These are phyloP conservation scores for Drosophila picticornis DNA, from an alignment of 2,888 invertebrate species.

Conservation along the genomic window DNA sequence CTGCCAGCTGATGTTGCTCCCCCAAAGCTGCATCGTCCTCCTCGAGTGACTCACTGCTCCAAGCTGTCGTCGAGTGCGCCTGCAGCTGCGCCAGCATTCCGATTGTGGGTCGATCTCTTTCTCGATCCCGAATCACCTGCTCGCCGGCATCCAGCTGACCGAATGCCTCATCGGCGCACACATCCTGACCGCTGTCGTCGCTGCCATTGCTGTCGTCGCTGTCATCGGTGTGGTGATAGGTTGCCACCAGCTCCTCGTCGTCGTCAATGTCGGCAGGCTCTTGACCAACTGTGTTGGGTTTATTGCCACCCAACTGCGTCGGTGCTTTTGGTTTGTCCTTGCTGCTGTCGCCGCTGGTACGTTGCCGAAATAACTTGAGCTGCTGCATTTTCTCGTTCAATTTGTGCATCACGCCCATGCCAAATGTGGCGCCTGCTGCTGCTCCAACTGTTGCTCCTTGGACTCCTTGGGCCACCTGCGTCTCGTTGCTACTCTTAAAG, in stretches of 20 bases:
- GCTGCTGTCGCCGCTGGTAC: background rate
- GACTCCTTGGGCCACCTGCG: constrained; percentile 35
- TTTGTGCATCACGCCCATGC: constrained; percentile 56
- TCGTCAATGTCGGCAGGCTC: constrained; percentile 63
- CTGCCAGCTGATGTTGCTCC: constrained; percentile 25
- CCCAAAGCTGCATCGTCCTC: constrained; percentile 35
- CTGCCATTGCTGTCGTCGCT: constrained; percentile 33
- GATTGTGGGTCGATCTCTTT: constrained; percentile 38
- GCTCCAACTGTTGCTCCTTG: constrained; percentile 40
- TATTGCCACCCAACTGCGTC: constrained; percentile 22
- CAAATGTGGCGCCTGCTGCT: constrained; percentile 17
- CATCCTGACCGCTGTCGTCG: constrained; percentile 31
- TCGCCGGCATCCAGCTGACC: constrained; percentile 23
- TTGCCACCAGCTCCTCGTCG: constrained; percentile 64
- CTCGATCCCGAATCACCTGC: background rate
- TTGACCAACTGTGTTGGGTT: constrained; percentile 48
- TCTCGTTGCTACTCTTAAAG: constrained; percentile 51
- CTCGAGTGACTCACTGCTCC: constrained; percentile 79
- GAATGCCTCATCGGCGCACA: constrained; percentile 44
- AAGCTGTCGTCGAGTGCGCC: constrained; percentile 56
- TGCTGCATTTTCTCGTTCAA: constrained; percentile 80
- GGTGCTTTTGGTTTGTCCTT: background rate
- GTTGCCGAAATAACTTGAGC: constrained; percentile 71
- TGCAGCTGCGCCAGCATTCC: constrained; percentile 46
- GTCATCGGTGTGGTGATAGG: constrained; percentile 68